Evolutionary conservation across 2,113 vertebrate species (phyloP).

Genomic region (Gasterosteus aculeatus): DNA sequence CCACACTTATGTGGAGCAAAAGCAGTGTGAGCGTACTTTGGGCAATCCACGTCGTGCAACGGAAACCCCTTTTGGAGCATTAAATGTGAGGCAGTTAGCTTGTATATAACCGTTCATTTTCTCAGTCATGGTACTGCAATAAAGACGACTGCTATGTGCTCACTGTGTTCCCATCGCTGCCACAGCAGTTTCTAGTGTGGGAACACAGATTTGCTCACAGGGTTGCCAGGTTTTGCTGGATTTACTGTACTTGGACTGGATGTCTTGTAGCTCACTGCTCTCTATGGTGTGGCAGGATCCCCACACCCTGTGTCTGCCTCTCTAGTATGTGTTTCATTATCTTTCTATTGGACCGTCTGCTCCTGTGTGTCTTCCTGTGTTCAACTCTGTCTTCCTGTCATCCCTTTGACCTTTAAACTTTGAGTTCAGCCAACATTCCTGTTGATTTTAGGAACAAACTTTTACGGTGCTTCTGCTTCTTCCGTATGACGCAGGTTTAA

Average conservation of each 20-base stretch:
- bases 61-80: slow-evolving; percentile 43
- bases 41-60: slow-evolving; percentile 43
- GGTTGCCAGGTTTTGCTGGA: slow-evolving; percentile 65
- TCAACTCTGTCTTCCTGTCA: slow-evolving; percentile 30
- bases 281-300: slow-evolving; percentile 49
- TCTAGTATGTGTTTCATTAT: slow-evolving; percentile 49
- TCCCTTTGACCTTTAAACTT: slow-evolving; percentile 11
- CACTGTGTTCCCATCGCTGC: slow-evolving; percentile 50
- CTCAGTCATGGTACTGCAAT: slow-evolving; percentile 25
- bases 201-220: slow-evolving; percentile 63
- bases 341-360: slow-evolving; percentile 34
- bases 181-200: slow-evolving; percentile 52
- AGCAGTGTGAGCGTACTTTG: slow-evolving; percentile 4
- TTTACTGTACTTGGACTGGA: slow-evolving; percentile 75
- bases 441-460: slow-evolving; percentile 12
- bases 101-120: slow-evolving; percentile 34
- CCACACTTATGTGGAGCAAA: slow-evolving; percentile 1
- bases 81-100: slow-evolving; percentile 29
- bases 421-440: slow-evolving; percentile 9
- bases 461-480: slow-evolving; percentile 43
- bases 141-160: slow-evolving; percentile 43
- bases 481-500: not conserved
- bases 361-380: slow-evolving; percentile 29
- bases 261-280: slow-evolving; percentile 57
- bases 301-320: slow-evolving; percentile 26